Base-by-base conservation (phyloP, 2,113 vertebrate species). In the Mustelus asterias region DNA sequence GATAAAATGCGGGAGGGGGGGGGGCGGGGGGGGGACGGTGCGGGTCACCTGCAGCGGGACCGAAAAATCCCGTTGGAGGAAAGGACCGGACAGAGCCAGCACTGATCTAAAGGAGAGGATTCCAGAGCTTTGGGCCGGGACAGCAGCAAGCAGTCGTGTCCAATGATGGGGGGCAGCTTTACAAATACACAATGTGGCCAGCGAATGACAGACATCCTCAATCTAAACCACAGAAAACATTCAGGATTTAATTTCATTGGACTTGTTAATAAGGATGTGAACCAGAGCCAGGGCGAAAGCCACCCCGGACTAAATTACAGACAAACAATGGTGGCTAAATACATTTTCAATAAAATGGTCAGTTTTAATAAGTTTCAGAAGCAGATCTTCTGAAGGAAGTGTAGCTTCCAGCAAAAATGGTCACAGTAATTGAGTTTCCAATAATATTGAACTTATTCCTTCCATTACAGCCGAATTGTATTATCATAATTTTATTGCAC, bases 401-500 rank as follows among this genome's bases (percentile, higher is more conserved):
- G 67, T 96, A 96, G 94, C 85, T 97, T 96, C 96, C 96, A 97
- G 96, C 97, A 97, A 96, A 95, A 97, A 70, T 95, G 96, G 29
- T 65, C 96, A 96, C 95, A 96, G 41, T 97, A 97, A 97, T 97
- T 96, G 95, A 96, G 88, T 97, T 97, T 95, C 97, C 85, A 29
- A 89, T 96, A 96, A 96, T 97, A 96, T 96, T 97, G 29, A 96
- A 96, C 96, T 97, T 97, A 96, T 97, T 97, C 97, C 95, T 95
- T 94, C 83, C 96, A 97, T 97, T 97, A 96, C 98, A 98, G 98
- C 98, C 96, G 96, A 97, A 98, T 98, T 98, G 96, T 97, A 97
- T 98, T 98, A 98, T 97, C 97, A 97, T 98, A 98, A 98, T 98
- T 98, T 97, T 97, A 98, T 98, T 98, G 96, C 96, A 96, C 96